Evolutionary conservation across 2,888 invertebrate species (phyloP).

Genomic region (Oscheius onirici): DNA sequence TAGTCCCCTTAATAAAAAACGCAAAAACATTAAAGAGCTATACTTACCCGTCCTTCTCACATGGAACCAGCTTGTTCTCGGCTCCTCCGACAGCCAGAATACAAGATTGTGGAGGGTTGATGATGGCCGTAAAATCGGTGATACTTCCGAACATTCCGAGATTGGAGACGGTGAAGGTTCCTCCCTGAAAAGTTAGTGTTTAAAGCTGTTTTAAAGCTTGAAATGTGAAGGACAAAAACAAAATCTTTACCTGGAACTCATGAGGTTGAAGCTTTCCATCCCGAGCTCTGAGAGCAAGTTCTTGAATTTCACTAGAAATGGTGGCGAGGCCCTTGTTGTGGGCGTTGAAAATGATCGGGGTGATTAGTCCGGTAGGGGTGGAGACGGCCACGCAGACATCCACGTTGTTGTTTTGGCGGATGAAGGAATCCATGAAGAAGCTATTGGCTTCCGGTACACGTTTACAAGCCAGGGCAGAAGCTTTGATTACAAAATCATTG

Average conservation of each 20-base stretch:
- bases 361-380: constrained; percentile 92
- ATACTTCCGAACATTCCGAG: constrained; percentile 79
- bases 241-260: constrained; percentile 76
- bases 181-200: constrained; percentile 74
- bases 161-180: constrained; percentile 77
- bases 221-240: too few relatives aligned
- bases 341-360: constrained; percentile 86
- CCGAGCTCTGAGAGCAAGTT: constrained; percentile 64
- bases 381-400: constrained; percentile 97
- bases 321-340: constrained; percentile 71
- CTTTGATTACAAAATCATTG: constrained; percentile 80
- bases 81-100: constrained; percentile 78
- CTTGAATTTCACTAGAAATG: constrained; percentile 62
- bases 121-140: constrained; percentile 79
- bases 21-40: neutral
- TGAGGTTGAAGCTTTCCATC: constrained; percentile 79
- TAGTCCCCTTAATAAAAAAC: too few relatives aligned
- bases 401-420: constrained; percentile 76
- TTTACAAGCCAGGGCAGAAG: constrained; percentile 77
- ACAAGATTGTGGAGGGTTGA: constrained; percentile 80
- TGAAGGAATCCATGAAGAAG: constrained; percentile 89
- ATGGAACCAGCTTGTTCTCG: constrained; percentile 61
- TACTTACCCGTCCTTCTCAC: constrained; percentile 60
- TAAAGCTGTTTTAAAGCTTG: neutral
- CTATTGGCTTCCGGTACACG: constrained; percentile 82